Percentiles rank a stretch among this genome's conserved stretches.
Evolutionary conservation across 2,888 invertebrate species (phyloP).

Genomic region (Phlogophora meticulosa): DNA sequence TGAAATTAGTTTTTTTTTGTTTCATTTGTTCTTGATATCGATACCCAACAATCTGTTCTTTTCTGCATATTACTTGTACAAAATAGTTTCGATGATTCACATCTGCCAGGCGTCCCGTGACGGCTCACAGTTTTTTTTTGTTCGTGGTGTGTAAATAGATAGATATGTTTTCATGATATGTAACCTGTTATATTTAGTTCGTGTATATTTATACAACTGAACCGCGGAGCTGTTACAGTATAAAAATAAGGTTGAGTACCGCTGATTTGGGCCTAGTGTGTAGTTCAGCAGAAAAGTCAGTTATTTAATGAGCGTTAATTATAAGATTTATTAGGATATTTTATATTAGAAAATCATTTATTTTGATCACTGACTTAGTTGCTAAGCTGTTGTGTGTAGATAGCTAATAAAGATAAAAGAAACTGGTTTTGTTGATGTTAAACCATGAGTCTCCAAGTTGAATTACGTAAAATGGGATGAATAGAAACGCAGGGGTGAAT

Average conservation of each 20-base stretch:
- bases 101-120: too few species aligned
- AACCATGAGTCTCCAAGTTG: not conserved
- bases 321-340: not conserved
- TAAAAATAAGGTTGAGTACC: slow-evolving; percentile 13
- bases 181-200: too few species aligned
- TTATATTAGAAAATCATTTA: not conserved
- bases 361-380: not conserved
- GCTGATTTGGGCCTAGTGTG: slow-evolving; percentile 16
- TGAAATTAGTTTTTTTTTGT: too few species aligned
- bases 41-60: too few species aligned
- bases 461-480: too few species aligned
- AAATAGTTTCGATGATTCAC: too few species aligned
- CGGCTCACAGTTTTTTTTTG: too few species aligned
- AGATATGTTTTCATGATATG: not conserved
- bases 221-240: not conserved
- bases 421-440: not conserved
- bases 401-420: not conserved
- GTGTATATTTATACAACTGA: too few species aligned
- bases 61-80: too few species aligned
- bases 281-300: not conserved
- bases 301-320: not conserved
- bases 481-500: too few species aligned
- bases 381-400: not conserved
- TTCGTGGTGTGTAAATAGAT: not conserved
- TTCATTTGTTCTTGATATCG: too few species aligned